These are phyloP conservation scores for Lordiphosa andalusiaca DNA, from an alignment of 2,888 invertebrate genomes.

Conservation along the genomic window DNA sequence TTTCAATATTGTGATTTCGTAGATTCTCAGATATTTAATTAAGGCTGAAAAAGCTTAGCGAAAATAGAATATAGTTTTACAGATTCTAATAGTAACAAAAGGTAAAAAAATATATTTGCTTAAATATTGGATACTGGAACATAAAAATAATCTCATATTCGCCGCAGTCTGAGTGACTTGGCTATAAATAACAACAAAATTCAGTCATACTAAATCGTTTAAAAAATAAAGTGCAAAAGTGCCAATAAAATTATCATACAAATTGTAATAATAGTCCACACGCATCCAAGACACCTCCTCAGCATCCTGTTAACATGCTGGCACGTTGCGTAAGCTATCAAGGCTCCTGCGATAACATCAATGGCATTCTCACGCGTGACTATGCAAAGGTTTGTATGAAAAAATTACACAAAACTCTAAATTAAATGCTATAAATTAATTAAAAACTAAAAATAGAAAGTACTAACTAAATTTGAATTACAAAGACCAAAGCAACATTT, in stretches of 20 bases:
- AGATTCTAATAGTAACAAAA: no score
- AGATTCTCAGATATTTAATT: no score
- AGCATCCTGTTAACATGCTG: slow-evolving; percentile 68
- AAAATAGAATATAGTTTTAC: no score
- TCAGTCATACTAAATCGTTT: no score
- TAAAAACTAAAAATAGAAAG: slow-evolving; percentile 6
- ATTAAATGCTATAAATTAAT: slow-evolving; percentile 8
- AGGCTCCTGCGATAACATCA: slow-evolving; percentile 89
- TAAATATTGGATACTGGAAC: no score
- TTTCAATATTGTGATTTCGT: no score
- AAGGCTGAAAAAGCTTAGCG: no score
- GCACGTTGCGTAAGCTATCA: slow-evolving; percentile 82
- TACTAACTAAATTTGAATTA: slow-evolving; percentile 45
- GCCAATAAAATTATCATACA: slow-evolving; percentile 6
- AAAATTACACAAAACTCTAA: slow-evolving; percentile 24
- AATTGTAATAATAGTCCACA: neutral
- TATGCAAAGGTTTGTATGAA: slow-evolving; percentile 84
- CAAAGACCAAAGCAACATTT: slow-evolving; percentile 11
- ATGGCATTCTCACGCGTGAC: slow-evolving; percentile 82
- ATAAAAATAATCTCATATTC: no score
- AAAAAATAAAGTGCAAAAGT: neutral
- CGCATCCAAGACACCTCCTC: slow-evolving; percentile 10
- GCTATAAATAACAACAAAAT: no score
- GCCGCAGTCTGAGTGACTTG: no score
- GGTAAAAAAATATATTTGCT: no score